Evolutionary conservation across 23 tunicate genomes (phyloP), one percentile per base, ranked within the genome.

Genomic region (Corella eumyota): DNA sequence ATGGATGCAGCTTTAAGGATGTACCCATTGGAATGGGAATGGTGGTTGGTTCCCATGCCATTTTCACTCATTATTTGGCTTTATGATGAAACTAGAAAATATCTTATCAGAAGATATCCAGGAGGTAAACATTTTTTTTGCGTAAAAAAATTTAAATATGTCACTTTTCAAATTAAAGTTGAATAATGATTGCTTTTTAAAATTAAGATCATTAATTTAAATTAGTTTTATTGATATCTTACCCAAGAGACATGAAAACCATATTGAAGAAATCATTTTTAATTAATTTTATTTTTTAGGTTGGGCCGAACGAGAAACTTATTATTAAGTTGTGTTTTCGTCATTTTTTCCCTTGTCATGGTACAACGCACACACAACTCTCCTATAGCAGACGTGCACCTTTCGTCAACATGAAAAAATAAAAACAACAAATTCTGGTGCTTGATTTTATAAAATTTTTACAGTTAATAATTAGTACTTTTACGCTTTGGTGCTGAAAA

Each of bases 21-120:
- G 99, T 93, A 71, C 74, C 99, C 99, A 5, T 69, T 93, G 25
- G 99, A 93, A 38, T 93, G 99, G 99, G 71, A 72, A 40, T 93
- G 86, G 88, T 93, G 99, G 99, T 57, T 93, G 2, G 87, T 82
- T 25, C 99, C 99, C 3, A 84, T 93, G 94, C 57, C 59, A 0
- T 65, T 65, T 38, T 65, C 67, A 21, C 67, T 70, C 56, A 59
- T 60, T 56, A 83, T 83, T 33, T 83, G 61, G 71, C 13, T 76
- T 33, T 83, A 83, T 64, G 93, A 83, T 50, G 93, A 83, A 69
- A 49, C 46, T 6, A 44, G 94, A 24, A 64, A 59, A 56, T 74
- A 37, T 32, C 64, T 80, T 31, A 73, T 80, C 45, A 44, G 90
- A 44, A 77, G 49, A 80, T 48, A 65, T 32, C 90, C 90, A 25